Evolutionary conservation across 2,113 vertebrate species (phyloP), one percentile per base, ranked within the genome.

Genomic region (Chaenogobius annularis): DNA sequence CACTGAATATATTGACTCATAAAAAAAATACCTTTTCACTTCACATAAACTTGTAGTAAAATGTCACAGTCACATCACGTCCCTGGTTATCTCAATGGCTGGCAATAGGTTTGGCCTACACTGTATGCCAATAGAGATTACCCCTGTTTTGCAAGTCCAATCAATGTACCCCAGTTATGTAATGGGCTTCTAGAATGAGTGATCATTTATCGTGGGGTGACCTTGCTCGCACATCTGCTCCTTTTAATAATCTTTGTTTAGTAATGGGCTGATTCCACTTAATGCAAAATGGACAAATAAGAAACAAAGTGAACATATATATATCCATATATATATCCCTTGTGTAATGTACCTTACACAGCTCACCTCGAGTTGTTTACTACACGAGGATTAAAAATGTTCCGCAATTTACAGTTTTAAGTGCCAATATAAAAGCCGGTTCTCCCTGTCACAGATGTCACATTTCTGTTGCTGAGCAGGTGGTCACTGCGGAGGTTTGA

Each of bases 91-190:
- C 23, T 26, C 55, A 58, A 14, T 26, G 22, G 20, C 54, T 22
- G 1, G 22, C 54, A 56, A 23, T 73, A 70, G 59, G 59, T 31
- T 20, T 69, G 80, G 85, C 71, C 69, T 82, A 70, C 4, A 31
- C 26, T 31, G 26, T 77, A 73, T 76, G 79, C 66, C 79, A 77
- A 90, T 82, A 73, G 43, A 80, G 66, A 79, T 48, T 71, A 65
- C 44, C 67, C 59, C 48, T 10, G 1, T 78, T 85, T 79, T 87
- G 78, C 75, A 80, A 77, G 63, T 85, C 71, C 67, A 72, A 83
- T 84, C 55, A 81, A 58, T 76, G 78, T 37, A 54, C 76, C 48
- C 15, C 40, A 40, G 48, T 70, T 58, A 69, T 70, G 62, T 77
- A 83, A 83, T 71, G 35, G 50, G 14, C 26, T 35, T 55, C 84